A percentile compares a stretch with the other conserved stretches of the same genome.
Evolutionary conservation across 2,113 vertebrate genomes (phyloP).

Genomic region (Tetrax tetrax): DNA sequence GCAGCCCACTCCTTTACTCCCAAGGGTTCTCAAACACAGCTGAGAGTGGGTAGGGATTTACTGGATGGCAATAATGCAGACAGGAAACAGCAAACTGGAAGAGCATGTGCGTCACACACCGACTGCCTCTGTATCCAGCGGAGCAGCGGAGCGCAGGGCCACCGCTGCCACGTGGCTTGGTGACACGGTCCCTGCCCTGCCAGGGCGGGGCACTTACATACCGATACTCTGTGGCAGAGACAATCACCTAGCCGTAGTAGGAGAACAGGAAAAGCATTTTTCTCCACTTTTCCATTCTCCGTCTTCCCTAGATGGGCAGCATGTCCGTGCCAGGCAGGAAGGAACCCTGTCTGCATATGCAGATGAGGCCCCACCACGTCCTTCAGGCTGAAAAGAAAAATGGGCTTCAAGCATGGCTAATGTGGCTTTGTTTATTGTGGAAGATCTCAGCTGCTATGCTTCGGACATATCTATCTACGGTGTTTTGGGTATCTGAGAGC

Average conservation of each 20-base stretch:
- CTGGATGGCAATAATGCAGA: background rate
- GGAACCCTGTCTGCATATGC: background rate
- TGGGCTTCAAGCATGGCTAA: background rate
- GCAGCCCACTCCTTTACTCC: slow-evolving; percentile 13
- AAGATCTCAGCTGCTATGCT: background rate
- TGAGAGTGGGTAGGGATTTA: slow-evolving; percentile 17
- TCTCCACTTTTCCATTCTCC: background rate
- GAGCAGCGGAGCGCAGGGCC: background rate
- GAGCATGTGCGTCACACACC: rapidly evolving
- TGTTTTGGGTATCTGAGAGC: background rate
- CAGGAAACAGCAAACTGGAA: background rate
- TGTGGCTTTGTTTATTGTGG: background rate
- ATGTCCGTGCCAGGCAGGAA: background rate
- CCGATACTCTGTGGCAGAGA: background rate
- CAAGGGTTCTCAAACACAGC: background rate
- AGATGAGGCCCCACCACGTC: background rate
- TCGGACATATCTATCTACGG: background rate
- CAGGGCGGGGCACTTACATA: rapidly evolving
- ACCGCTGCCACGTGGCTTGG: background rate
- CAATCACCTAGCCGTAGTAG: background rate
- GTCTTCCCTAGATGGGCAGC: background rate
- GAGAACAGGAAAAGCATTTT: background rate
- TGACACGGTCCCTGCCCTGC: background rate
- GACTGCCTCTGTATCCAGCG: background rate
- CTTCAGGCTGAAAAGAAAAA: background rate